Evolutionary conservation across 2,797 vertebrate genomes (phyloP).

Genomic region (Neosilurus mollespiculum): DNA sequence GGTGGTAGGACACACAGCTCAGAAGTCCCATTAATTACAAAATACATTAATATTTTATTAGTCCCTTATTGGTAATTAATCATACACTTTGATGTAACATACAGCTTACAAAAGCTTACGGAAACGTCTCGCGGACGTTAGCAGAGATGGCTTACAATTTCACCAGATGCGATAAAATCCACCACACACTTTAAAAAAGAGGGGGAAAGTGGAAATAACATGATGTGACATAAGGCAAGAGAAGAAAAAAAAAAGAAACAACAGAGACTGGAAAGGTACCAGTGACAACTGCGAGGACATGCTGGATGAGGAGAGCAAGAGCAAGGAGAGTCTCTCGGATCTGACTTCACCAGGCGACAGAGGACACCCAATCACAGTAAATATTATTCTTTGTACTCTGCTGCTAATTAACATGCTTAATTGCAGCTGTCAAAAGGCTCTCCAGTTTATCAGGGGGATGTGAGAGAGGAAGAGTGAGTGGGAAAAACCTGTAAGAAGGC

Average conservation of each 20-base stretch:
- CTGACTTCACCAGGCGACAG: slow-evolving; percentile 68
- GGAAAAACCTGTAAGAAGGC: neutral
- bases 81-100: slow-evolving; percentile 76
- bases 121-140: slow-evolving; percentile 65
- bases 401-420: slow-evolving; percentile 87
- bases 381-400: slow-evolving; percentile 85
- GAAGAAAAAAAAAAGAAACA: slow-evolving; percentile 34
- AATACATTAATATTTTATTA: slow-evolving; percentile 77
- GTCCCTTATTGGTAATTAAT: slow-evolving; percentile 79
- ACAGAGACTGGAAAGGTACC: slow-evolving; percentile 32
- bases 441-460: slow-evolving; percentile 71
- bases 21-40: slow-evolving; percentile 74
- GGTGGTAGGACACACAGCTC: slow-evolving; percentile 58
- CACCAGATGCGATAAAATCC: slow-evolving; percentile 56
- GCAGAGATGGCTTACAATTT: slow-evolving; percentile 54
- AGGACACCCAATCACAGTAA: slow-evolving; percentile 82
- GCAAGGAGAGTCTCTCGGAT: slow-evolving; percentile 31
- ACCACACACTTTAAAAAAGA: slow-evolving; percentile 39
- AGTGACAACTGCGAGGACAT: slow-evolving; percentile 9
- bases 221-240: slow-evolving; percentile 36
- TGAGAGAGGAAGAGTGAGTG: neutral
- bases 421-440: slow-evolving; percentile 84
- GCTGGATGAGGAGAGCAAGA: slow-evolving; percentile 17
- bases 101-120: slow-evolving; percentile 68
- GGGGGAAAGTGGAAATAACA: slow-evolving; percentile 23